These are phyloP conservation scores for Myotis daubentonii DNA, from an alignment of 2,797 vertebrate species.

Conservation along the genomic window DNA sequence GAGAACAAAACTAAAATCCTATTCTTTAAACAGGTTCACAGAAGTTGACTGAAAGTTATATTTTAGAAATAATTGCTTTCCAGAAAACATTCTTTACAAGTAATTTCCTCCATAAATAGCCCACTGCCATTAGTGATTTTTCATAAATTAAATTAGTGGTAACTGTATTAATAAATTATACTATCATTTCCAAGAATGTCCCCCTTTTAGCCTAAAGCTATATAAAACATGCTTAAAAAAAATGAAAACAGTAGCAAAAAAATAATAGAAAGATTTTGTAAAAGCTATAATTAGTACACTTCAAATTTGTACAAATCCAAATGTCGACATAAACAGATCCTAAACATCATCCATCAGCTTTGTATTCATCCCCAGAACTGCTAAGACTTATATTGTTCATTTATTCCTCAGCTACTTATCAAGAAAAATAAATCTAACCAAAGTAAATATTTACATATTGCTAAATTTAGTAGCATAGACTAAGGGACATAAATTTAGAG, in stretches of 20 bases:
- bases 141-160: constrained; percentile 11
- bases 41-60: neutral
- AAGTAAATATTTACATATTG: neutral
- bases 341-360: neutral
- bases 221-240: neutral
- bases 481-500: neutral
- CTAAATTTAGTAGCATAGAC: constrained; percentile 17
- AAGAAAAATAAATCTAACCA: constrained; percentile 24
- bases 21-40: neutral
- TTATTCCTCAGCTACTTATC: constrained; percentile 30
- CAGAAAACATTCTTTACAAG: neutral
- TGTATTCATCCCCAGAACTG: neutral
- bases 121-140: neutral
- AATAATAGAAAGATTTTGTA: neutral
- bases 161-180: constrained; percentile 7
- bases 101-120: constrained; percentile 11
- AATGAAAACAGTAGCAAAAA: constrained; percentile 21
- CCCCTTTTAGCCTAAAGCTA: constrained; percentile 41
- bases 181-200: neutral
- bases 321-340: neutral
- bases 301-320: constrained; percentile 36
- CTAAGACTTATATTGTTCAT: neutral
- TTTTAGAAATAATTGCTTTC: neutral
- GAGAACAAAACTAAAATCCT: constrained; percentile 23
- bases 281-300: neutral